These are phyloP conservation scores for Petromus typicus DNA, from an alignment of 2,113 vertebrate genomes.

Conservation along the genomic window DNA sequence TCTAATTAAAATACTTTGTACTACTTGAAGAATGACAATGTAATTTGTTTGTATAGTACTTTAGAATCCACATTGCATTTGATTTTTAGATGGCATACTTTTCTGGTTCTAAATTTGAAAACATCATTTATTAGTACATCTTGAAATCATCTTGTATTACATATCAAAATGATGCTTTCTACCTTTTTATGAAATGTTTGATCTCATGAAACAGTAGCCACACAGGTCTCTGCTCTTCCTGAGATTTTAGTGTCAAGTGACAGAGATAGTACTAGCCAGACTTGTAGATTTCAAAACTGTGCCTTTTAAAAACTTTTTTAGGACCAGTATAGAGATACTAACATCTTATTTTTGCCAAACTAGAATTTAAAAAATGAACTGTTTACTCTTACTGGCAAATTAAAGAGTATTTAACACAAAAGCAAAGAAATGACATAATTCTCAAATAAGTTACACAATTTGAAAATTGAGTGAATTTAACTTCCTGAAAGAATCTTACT, in stretches of 20 bases:
- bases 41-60: not conserved
- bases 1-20: constrained; percentile 56
- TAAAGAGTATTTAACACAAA: constrained; percentile 2
- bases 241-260: constrained; percentile 45
- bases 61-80: constrained; percentile 20
- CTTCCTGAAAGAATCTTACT: not conserved
- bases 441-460: not conserved
- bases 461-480: constrained; percentile 31
- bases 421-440: not conserved
- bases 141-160: not conserved
- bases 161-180: not conserved
- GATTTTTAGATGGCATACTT: not conserved
- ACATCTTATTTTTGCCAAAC: constrained; percentile 42
- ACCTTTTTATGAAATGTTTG: constrained; percentile 2
- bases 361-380: not conserved
- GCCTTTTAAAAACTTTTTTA: constrained; percentile 5
- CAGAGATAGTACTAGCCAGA: not conserved
- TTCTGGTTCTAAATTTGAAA: constrained; percentile 19
- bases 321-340: not conserved
- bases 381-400: constrained; percentile 4
- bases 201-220: not conserved
- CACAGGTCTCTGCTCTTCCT: not conserved
- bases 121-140: not conserved
- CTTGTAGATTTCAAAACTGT: not conserved
- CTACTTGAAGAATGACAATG: not conserved